These are phyloP conservation scores for Drosophila jambulina DNA, from an alignment of 1,140 invertebrate species.

Conservation along the genomic window DNA sequence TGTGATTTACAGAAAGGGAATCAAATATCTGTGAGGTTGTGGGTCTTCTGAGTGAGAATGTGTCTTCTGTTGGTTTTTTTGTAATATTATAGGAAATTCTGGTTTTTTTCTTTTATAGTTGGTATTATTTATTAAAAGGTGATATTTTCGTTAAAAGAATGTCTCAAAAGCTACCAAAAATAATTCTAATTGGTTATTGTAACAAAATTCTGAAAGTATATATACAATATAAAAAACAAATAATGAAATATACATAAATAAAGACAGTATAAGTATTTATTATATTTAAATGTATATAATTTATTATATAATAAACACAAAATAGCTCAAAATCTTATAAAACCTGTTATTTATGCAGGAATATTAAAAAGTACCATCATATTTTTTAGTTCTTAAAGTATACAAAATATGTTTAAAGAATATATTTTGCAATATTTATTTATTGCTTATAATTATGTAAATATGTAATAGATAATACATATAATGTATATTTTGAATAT, in stretches of 20 bases:
- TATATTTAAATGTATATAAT: neutral
- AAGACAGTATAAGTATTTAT: neutral
- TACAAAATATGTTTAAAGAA: neutral
- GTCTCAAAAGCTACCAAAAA: neutral
- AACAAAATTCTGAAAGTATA: neutral
- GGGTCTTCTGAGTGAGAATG: neutral
- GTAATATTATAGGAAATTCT: neutral
- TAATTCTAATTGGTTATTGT: neutral
- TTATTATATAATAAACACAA: neutral
- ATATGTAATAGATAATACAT: neutral
- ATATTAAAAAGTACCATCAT: neutral
- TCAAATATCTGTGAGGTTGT: neutral
- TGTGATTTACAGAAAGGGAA: slow-evolving; percentile 2
- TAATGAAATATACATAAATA: neutral
- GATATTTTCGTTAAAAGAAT: neutral
- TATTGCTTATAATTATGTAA: neutral
- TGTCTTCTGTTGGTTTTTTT: neutral
- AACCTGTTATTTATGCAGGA: neutral
- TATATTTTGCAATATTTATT: neutral
- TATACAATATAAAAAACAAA: neutral
- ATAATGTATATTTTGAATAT: neutral
- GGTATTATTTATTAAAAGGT: neutral
- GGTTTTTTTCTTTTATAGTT: neutral
- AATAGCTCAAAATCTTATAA: neutral
- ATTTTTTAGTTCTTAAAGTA: neutral